Conservation (phyloP, 2,888 invertebrate species). For the Myathropa florea region DNA sequence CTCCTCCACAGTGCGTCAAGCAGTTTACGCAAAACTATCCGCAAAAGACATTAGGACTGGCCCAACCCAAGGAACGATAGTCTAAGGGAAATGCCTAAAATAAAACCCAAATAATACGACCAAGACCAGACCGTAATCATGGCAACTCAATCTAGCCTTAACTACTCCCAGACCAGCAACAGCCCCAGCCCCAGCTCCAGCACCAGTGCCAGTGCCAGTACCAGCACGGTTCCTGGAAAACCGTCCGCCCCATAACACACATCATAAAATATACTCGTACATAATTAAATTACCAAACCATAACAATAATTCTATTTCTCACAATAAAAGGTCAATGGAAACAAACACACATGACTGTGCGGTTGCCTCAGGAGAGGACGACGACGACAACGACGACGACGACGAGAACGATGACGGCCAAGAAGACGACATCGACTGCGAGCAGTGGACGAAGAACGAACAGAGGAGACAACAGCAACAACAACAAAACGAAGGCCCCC, state of each 20-base stretch:
- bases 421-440: background rate
- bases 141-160: conserved; percentile 65
- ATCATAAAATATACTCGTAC: conserved; percentile 64
- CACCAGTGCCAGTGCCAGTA: background rate
- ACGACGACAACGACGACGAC: background rate
- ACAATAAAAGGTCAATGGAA: conserved; percentile 71
- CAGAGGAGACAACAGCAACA: conserved; percentile 33
- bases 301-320: conserved; percentile 71
- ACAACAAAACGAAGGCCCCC: conserved; percentile 22
- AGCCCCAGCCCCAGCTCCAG: background rate
- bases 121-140: conserved; percentile 47
- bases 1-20: background rate
- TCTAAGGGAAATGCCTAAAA: no score
- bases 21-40: background rate
- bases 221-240: conserved; percentile 52
- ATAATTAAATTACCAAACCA: conserved; percentile 71
- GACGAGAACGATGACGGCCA: no score
- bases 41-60: background rate
- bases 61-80: background rate
- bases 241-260: conserved; percentile 64
- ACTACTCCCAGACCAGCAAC: conserved; percentile 11
- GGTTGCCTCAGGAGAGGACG: background rate
- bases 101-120: conserved; percentile 17
- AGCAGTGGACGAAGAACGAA: background rate
- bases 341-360: conserved; percentile 1